Conservation (phyloP, 2,113 vertebrate genomes). For the Symphodus melops region DNA sequence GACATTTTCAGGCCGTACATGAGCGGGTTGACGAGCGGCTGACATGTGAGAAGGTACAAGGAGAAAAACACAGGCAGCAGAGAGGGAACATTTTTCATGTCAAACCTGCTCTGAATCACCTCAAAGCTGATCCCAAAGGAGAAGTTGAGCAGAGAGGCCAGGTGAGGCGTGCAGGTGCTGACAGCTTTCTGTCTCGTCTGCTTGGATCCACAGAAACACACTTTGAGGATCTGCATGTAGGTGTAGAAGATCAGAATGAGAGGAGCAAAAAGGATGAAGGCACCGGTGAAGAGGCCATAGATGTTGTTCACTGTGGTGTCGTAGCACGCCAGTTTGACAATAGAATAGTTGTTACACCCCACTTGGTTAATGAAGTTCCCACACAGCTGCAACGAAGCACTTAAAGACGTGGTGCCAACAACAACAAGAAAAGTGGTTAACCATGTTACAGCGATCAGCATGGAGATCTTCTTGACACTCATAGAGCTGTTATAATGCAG, state of each 20-base stretch:
- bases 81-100: slow-evolving; percentile 22
- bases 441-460: slow-evolving; percentile 47
- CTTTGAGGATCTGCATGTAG: slow-evolving; percentile 50
- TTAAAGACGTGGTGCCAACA: slow-evolving; percentile 29
- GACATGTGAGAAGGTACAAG: slow-evolving; percentile 50
- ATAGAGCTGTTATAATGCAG: slow-evolving; percentile 26
- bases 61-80: slow-evolving; percentile 47
- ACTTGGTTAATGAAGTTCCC: slow-evolving; percentile 62
- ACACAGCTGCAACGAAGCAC: slow-evolving; percentile 49
- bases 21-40: slow-evolving; percentile 65
- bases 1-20: slow-evolving; percentile 66
- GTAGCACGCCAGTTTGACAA: slow-evolving; percentile 69
- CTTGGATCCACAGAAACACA: slow-evolving; percentile 47
- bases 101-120: slow-evolving; percentile 55
- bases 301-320: slow-evolving; percentile 60
- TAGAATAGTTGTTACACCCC: slow-evolving; percentile 61
- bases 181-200: slow-evolving; percentile 58
- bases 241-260: slow-evolving; percentile 13
- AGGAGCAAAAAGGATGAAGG: neutral
- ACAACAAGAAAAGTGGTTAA: neutral
- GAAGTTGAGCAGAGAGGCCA: slow-evolving; percentile 66
- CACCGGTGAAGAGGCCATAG: slow-evolving; percentile 24
- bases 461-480: neutral
- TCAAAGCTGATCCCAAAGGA: slow-evolving; percentile 49
- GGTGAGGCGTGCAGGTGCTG: slow-evolving; percentile 69